phyloP scores from a whole-genome alignment of 2,113 vertebrate genomes.

The Upupa epops region DNA sequence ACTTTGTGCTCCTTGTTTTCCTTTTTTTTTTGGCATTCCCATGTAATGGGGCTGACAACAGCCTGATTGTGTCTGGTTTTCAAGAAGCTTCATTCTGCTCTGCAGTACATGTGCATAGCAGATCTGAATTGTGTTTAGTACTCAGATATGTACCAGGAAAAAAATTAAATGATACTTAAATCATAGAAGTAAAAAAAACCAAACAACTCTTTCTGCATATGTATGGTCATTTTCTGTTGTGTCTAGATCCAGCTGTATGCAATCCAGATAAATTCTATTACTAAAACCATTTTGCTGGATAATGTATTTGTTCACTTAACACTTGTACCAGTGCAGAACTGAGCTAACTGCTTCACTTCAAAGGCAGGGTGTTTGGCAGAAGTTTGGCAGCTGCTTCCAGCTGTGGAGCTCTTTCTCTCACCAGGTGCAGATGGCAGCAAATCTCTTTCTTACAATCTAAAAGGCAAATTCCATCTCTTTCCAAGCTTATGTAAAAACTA shows the following conservation, averaged over 20 bases:
- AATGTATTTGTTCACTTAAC: not conserved
- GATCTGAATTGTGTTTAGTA: not conserved
- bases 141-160: not conserved
- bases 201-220: not conserved
- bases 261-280: not conserved
- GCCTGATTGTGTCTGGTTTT: not conserved
- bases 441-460: slow-evolving; percentile 15
- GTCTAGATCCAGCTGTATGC: not conserved
- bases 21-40: not conserved
- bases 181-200: not conserved
- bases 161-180: not conserved
- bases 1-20: not conserved
- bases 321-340: not conserved
- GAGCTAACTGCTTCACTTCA: not conserved
- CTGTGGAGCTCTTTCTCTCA: slow-evolving; percentile 47
- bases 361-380: not conserved
- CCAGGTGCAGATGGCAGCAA: slow-evolving; percentile 63
- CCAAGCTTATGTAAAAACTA: not conserved
- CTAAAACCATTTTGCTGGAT: not conserved
- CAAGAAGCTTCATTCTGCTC: not conserved
- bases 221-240: not conserved
- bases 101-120: not conserved
- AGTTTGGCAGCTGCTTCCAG: slow-evolving; percentile 36
- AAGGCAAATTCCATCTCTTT: slow-evolving; percentile 32
- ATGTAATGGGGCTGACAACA: not conserved